These are phyloP conservation scores for Ephestia elutella DNA, from an alignment of 1,140 invertebrate genomes.

Conservation along the genomic window DNA sequence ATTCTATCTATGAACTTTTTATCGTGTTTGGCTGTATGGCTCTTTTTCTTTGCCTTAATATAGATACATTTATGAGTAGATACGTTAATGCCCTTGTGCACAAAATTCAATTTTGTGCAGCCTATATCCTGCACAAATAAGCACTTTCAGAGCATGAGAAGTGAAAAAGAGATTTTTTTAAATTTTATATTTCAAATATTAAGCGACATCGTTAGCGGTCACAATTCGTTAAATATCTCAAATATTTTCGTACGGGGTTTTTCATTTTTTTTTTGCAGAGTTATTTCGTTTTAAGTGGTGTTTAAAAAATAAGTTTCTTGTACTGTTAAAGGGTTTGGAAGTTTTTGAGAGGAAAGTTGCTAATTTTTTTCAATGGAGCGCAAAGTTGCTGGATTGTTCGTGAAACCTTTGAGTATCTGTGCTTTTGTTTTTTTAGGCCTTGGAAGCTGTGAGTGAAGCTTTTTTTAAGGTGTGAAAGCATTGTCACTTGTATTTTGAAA, in stretches of 20 bases:
- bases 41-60: too few relatives aligned
- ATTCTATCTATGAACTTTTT: too few relatives aligned
- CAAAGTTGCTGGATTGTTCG: not conserved
- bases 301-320: constrained; percentile 45
- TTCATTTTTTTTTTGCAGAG: constrained; percentile 39
- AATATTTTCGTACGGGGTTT: constrained; percentile 50
- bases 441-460: not conserved
- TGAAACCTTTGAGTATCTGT: not conserved
- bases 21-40: too few relatives aligned
- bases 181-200: constrained; percentile 66
- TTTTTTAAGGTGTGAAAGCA: not conserved
- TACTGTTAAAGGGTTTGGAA: constrained; percentile 23
- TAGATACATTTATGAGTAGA: too few relatives aligned
- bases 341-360: constrained; percentile 15
- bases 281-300: constrained; percentile 47
- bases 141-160: too few relatives aligned
- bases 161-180: too few relatives aligned
- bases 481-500: too few relatives aligned
- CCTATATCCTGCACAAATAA: too few relatives aligned
- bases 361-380: constrained; percentile 5
- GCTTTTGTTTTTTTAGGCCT: not conserved
- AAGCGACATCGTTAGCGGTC: constrained; percentile 63
- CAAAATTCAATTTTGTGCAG: too few relatives aligned
- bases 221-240: constrained; percentile 59
- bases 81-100: too few relatives aligned